Percentiles rank a stretch among this genome's conserved stretches.
Conservation (phyloP, 1,140 invertebrate genomes). For the Bombus superbus region DNA sequence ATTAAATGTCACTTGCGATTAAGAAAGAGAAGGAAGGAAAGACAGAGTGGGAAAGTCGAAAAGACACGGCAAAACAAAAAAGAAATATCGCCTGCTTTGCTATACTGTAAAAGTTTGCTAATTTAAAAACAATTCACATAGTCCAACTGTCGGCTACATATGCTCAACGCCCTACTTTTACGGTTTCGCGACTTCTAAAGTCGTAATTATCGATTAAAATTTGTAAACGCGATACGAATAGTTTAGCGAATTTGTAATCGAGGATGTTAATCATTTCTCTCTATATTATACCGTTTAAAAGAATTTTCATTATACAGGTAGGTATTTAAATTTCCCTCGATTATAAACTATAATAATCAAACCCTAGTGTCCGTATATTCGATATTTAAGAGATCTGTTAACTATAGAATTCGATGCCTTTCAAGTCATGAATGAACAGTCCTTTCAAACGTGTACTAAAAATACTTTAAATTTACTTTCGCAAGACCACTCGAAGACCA, state of each 20-base stretch:
- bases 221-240: background rate
- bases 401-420: too few species aligned
- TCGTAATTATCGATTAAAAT: background rate
- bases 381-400: too few species aligned
- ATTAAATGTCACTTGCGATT: background rate
- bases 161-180: background rate
- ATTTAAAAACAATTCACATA: conserved; percentile 1
- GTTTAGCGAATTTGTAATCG: background rate
- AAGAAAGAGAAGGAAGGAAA: background rate
- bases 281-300: background rate
- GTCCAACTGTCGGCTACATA: background rate
- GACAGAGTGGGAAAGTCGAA: background rate
- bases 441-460: too few species aligned
- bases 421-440: too few species aligned
- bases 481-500: too few species aligned
- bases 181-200: background rate
- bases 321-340: background rate
- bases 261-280: background rate
- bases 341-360: background rate
- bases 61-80: background rate
- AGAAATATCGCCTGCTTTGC: background rate
- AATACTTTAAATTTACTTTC: too few species aligned
- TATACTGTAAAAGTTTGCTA: background rate
- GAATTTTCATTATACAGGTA: background rate
- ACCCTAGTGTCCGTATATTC: background rate